Evolutionary conservation across 2,888 invertebrate genomes (phyloP), one percentile per base, ranked within the genome.

Genomic region (Spialia ferax): DNA sequence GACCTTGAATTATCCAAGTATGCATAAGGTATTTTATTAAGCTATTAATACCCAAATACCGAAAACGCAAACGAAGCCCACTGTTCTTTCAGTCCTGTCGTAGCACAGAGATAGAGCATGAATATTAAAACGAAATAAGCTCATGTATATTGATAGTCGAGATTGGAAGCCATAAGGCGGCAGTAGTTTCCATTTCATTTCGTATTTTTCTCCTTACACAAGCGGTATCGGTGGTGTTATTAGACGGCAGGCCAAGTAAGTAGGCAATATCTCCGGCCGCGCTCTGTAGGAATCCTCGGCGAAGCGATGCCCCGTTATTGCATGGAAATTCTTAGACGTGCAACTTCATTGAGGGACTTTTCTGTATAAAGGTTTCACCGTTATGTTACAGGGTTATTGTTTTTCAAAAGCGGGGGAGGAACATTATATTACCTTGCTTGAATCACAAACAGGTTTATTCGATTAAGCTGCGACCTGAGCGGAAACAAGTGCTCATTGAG

Each of bases 241-340:
- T 92, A 93, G 89, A 78, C 89, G 84, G 85, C 85, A 84, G 88
- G 87, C 86, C 86, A 83, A 87, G 90, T 89, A 89, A 91, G 91
- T 89, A 88, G 88, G 92, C 92, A 93, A 93, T 93, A 93, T 92
- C 91, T 87, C 82, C 84, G 84, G 80, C 77, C 80, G 78, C 83
- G 80, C 81, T 84, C 84, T 79, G 79, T 80, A 83, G 85, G 90
- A 88, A 87, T 87, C 86, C 83, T 83, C 80, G 82, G 78, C 76
- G 81, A 84, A 78, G 80, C 84, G 79, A 78, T 83, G 83, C 79
- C 84, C 84, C 86, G 88, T 93, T 92, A 93, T 93, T 92, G 93
- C 93, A 93, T 92, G 91, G 91, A 92, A 90, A 93, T 91, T 88
- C 91, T 87, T 89, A 83, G 86, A 84, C 86, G 89, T 92, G 91